These are phyloP conservation scores for Drosophila tsacasi DNA, from an alignment of 1,140 invertebrate genomes.

Conservation along the genomic window DNA sequence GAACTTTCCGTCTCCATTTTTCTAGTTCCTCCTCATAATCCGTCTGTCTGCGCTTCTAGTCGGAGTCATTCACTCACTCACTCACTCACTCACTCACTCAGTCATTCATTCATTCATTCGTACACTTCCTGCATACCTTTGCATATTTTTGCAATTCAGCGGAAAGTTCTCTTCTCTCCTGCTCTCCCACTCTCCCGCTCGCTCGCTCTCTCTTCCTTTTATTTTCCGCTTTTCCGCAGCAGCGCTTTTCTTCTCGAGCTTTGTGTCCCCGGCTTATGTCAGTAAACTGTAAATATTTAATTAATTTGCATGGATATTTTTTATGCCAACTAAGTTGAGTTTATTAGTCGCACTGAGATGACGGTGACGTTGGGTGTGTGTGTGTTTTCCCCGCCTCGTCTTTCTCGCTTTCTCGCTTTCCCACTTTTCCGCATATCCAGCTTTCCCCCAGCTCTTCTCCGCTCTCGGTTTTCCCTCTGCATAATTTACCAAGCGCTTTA, in stretches of 20 bases:
- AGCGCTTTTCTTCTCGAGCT: constrained; percentile 13
- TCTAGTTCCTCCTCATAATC: constrained; percentile 9
- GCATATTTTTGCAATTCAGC: constrained; percentile 83
- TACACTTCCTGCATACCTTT: constrained; percentile 70
- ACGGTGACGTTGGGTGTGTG: constrained; percentile 24
- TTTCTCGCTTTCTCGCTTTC: background rate
- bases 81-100: constrained; percentile 30
- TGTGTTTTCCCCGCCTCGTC: constrained; percentile 1
- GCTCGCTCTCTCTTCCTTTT: constrained; percentile 11
- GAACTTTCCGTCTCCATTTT: constrained; percentile 2
- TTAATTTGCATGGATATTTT: constrained; percentile 82
- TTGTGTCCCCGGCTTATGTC: constrained; percentile 64
- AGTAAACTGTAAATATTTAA: constrained; percentile 83
- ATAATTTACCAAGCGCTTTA: constrained; percentile 46
- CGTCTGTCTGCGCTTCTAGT: constrained; percentile 32
- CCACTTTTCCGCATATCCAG: constrained; percentile 23
- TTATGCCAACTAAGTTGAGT: constrained; percentile 77
- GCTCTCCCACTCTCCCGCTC: background rate
- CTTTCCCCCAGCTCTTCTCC: background rate
- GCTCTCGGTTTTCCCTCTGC: constrained; percentile 17
- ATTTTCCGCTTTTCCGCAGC: constrained; percentile 6
- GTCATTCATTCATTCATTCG: constrained; percentile 51
- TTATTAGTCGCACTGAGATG: constrained; percentile 70
- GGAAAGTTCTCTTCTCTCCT: constrained; percentile 68
- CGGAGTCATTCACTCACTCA: constrained; percentile 43